Evolutionary conservation across 2,113 vertebrate species (phyloP), one percentile per base, ranked within the genome.

Genomic region (Brachyhypopomus occidentalis): DNA sequence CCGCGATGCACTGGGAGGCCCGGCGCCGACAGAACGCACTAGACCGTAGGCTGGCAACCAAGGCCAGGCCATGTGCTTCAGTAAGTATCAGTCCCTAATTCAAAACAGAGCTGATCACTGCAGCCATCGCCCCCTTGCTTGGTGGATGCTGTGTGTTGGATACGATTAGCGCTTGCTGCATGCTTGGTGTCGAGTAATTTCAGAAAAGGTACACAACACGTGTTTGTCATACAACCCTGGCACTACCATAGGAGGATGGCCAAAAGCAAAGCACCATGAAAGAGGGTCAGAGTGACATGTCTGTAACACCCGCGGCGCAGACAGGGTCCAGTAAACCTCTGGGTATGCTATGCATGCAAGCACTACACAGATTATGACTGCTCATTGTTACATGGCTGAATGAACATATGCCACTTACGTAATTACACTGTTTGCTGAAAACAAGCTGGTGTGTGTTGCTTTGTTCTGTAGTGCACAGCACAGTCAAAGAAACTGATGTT

Each of bases 1-100:
- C 91, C 69, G 89, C 90, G 19, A 84, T 88, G 85, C 91, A 92
- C 78, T 92, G 91, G 91, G 92, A 93, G 86, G 92, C 90, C 14
- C 86, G 91, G 20, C 89, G 91, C 20, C 83, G 84, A 48, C 90
- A 91, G 78, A 78, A 81, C 20, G 19, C 81, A 34, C 20, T 88
- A 84, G 87, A 90, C 11, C 86, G 87, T 56, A 85, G 88, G 58
- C 48, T 83, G 48, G 81, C 72, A 66, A 67, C 25, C 34, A 77
- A 72, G 52, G 48, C 11, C 20, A 80, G 79, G 12, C 77, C 86
- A 82, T 84, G 87, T 34, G 20, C 62, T 19, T 59, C 63, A 34
- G 74, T 82, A 70, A 75, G 52, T 48, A 38, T 25, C 22, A 69
- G 72, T 36, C 27, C 27, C 9, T 30, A 25, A 45, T 63, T 23